Percentiles rank a stretch among this genome's conserved stretches.
Evolutionary conservation across 2,797 vertebrate species (phyloP).

Genomic region (Pseudotriccus pelzelni): DNA sequence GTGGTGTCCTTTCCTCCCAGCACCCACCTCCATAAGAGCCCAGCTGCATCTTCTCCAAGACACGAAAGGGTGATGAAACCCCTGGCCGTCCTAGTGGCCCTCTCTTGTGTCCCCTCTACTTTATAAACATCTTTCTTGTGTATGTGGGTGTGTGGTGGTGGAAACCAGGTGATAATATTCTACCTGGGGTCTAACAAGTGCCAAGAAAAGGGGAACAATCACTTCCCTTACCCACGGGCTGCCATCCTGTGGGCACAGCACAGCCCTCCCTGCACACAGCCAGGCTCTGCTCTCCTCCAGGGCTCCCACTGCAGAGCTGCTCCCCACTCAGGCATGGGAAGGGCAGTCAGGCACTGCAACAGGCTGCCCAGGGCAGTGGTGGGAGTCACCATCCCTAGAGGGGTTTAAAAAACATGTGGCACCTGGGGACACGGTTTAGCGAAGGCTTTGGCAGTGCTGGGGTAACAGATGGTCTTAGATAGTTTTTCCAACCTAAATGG

Average conservation of each 20-base stretch:
- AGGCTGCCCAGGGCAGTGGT: background rate
- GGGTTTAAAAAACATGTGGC: background rate
- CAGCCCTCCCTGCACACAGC: background rate
- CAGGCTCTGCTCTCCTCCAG: background rate
- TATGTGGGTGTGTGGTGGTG: background rate
- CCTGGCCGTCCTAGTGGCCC: background rate
- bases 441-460: background rate
- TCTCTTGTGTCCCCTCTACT: background rate
- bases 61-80: background rate
- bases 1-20: background rate
- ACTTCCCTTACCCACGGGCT: background rate
- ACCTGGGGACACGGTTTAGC: background rate
- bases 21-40: rapidly evolving
- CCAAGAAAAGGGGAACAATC: background rate
- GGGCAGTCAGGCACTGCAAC: background rate
- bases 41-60: background rate
- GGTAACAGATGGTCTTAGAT: background rate
- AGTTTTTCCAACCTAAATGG: background rate
- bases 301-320: background rate
- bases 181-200: background rate
- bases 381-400: background rate
- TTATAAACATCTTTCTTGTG: background rate
- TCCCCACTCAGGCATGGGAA: background rate
- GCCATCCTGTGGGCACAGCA: background rate
- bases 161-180: background rate